Conservation (phyloP, 1,140 invertebrate genomes). For the Ylistrum balloti region DNA sequence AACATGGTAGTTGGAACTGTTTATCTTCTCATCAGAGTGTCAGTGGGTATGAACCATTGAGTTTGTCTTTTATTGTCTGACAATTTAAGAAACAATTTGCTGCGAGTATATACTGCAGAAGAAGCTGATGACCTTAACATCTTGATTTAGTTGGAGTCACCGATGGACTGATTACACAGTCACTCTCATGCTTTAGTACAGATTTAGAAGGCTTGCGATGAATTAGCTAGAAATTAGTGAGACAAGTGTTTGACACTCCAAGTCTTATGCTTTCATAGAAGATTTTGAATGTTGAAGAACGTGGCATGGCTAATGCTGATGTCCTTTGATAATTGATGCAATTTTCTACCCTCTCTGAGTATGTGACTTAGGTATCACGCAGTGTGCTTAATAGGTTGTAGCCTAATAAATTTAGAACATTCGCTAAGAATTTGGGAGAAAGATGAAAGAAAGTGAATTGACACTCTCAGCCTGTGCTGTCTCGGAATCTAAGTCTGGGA, state of each 20-base stretch:
- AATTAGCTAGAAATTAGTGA: not conserved
- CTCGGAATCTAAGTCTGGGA: too few relatives aligned
- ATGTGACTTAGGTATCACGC: too few relatives aligned
- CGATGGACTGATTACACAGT: not conserved
- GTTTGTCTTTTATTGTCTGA: not conserved
- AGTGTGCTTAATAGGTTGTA: too few relatives aligned
- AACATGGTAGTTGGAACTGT: too few relatives aligned
- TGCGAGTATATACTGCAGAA: not conserved
- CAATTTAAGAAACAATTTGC: constrained; percentile 20
- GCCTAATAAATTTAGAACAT: too few relatives aligned
- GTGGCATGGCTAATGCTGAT: not conserved
- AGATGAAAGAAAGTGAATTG: too few relatives aligned
- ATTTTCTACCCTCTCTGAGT: not conserved
- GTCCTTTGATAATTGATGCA: not conserved
- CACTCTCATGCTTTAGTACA: not conserved
- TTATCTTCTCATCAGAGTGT: not conserved
- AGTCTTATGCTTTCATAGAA: not conserved
- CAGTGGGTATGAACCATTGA: constrained; percentile 19
- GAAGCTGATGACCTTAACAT: not conserved
- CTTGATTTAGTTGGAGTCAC: constrained; percentile 22
- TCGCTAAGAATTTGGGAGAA: too few relatives aligned
- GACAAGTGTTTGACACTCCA: not conserved
- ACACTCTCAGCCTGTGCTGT: too few relatives aligned
- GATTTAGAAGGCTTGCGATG: not conserved
- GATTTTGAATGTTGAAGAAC: not conserved